phyloP scores from a whole-genome alignment of 2,888 invertebrate species.

The Dione juno region DNA sequence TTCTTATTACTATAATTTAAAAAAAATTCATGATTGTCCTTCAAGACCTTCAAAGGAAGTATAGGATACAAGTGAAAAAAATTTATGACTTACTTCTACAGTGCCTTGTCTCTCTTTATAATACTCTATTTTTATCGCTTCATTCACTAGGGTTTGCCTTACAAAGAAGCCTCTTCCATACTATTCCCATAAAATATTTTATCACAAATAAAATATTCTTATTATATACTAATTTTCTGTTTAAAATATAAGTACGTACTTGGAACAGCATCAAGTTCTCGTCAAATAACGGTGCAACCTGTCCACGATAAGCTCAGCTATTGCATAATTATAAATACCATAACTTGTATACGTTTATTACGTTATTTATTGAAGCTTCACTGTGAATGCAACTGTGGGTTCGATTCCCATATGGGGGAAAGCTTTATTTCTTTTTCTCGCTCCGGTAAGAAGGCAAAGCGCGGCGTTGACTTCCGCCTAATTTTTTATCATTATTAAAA shows the following conservation, averaged over 20 bases:
- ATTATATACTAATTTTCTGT: neutral
- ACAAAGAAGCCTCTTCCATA: no score
- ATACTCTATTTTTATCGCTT: no score
- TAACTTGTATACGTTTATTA: conserved; percentile 34
- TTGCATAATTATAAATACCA: conserved; percentile 38
- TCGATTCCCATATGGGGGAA: neutral
- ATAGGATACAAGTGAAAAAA: no score
- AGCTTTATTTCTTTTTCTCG: neutral
- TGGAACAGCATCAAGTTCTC: conserved; percentile 37
- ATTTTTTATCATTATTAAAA: no score
- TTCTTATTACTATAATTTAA: no score
- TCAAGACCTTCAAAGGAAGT: no score
- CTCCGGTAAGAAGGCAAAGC: neutral
- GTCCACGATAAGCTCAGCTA: conserved; percentile 37
- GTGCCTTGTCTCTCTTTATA: no score
- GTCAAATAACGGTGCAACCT: conserved; percentile 44
- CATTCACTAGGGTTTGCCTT: no score
- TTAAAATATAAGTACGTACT: conserved; percentile 8
- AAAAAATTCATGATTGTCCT: no score
- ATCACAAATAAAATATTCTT: neutral
- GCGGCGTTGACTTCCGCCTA: no score
- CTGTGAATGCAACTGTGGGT: neutral
- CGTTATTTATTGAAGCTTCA: conserved; percentile 7
- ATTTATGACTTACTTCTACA: no score
- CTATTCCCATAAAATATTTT: no score